Base-by-base conservation (phyloP, 2,888 invertebrate genomes). In the Leucozona laternaria region DNA sequence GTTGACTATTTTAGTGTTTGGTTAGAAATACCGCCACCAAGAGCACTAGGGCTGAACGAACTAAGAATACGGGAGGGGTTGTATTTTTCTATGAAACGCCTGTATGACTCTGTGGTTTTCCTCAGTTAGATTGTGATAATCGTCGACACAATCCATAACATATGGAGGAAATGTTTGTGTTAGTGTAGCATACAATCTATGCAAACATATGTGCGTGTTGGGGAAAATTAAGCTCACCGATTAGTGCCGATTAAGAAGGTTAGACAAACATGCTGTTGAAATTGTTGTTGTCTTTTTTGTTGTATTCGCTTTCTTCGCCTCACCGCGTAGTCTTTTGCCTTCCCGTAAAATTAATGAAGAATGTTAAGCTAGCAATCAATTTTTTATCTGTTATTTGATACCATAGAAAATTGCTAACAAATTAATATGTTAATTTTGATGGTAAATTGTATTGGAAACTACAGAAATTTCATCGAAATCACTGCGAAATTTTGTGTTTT, bases 371-470 rank as follows among this genome's bases (percentile, higher is more conserved):
- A 80, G 66, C 53, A 79, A 80, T 85, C 84, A 79, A 71, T 76
- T 76, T 25, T n/a, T 60, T 60, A 40, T 70, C 71, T 62, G 79
- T 66, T 57, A 85, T 75, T 72, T 68, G 77, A 85, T 72, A 80
- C 62, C 77, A 66, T 80, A 66, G 77, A 80, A 70, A 85, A 85
- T 85, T 62, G 80, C 57, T 80, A 73, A 80, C 73, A 80, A 85
- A 85, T 85, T 85, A 80, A 80, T 85, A 85, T 85, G 85, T 77
- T 80, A 85, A 85, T 85, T 79, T 76, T 50, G 28, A 31, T 28
- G 64, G 57, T 82, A 34, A 72, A 78, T 75, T 79, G 50, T 57
- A 84, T 79, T 68, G 55, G 77, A 55, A 80, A 80, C 80, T 86
- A 86, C 62, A 31, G 48, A 80, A 64, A 86, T 78, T 86, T 86